phyloP scores from a whole-genome alignment of 2,797 vertebrate genomes.

The Melanotaenia nigrans region DNA sequence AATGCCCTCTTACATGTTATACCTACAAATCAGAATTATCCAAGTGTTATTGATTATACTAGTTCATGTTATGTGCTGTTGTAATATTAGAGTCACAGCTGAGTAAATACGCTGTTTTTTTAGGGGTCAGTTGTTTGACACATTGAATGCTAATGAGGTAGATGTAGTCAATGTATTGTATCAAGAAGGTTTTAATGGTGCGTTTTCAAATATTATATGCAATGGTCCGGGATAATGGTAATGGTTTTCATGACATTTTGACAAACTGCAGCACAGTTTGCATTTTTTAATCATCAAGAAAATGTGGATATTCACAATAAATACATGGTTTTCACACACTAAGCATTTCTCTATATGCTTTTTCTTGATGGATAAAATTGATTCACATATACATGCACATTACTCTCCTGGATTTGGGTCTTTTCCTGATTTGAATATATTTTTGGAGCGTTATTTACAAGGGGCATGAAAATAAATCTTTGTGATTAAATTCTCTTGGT shows the following conservation, averaged over 20 bases:
- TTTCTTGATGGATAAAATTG: no score
- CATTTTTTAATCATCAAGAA: neutral
- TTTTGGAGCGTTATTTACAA: no score
- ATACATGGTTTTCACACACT: neutral
- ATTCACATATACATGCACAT: neutral
- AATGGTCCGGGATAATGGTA: no score
- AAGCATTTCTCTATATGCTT: no score
- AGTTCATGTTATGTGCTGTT: neutral
- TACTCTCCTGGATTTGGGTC: neutral
- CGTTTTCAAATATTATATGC: neutral
- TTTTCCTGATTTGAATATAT: no score
- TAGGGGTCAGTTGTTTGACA: slow-evolving; percentile 14
- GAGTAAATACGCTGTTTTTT: slow-evolving; percentile 10
- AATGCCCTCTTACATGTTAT: neutral
- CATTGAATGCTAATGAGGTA: slow-evolving; percentile 12
- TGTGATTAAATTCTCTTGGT: neutral
- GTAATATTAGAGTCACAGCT: slow-evolving; percentile 1
- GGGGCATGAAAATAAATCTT: no score
- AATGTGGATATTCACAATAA: neutral
- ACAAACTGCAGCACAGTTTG: neutral
- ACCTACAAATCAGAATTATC: neutral
- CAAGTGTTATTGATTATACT: neutral
- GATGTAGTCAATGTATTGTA: neutral
- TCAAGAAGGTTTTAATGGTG: neutral
- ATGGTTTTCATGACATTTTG: slow-evolving; percentile 1